Conservation (phyloP, 2,797 vertebrate species). For the Netta rufina region DNA sequence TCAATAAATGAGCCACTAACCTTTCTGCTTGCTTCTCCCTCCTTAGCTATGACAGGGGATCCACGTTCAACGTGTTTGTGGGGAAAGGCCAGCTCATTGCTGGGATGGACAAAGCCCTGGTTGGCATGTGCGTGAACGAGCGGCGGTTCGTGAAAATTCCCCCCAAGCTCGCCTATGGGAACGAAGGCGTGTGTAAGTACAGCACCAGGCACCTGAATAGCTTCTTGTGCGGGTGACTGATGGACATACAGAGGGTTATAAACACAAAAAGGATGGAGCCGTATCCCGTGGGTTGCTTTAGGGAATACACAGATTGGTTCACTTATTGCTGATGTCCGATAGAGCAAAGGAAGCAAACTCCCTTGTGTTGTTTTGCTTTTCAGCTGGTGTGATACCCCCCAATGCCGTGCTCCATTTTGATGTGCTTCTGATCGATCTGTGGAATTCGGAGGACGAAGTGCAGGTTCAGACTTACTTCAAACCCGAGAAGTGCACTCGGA, state of each 20-base stretch:
- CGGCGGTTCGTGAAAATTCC: conserved; percentile 92
- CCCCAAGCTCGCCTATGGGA: conserved; percentile 90
- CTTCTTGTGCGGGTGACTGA: neutral
- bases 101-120: conserved; percentile 95
- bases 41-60: conserved; percentile 92
- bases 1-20: neutral
- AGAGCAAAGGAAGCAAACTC: neutral
- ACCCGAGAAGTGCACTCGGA: conserved; percentile 85
- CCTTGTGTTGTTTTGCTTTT: neutral
- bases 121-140: conserved; percentile 97
- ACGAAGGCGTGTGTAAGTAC: conserved; percentile 89
- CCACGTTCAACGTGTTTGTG: conserved; percentile 93
- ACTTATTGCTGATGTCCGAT: accelerated
- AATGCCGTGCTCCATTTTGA: conserved; percentile 94
- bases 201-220: accelerated
- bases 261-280: neutral
- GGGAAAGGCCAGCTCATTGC: conserved; percentile 93
- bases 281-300: neutral
- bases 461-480: conserved; percentile 88
- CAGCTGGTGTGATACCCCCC: conserved; percentile 91
- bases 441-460: conserved; percentile 91
- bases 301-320: accelerated
- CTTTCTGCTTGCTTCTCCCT: neutral
- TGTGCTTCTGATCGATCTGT: conserved; percentile 94
- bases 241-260: neutral